Percentiles rank a stretch among this genome's conserved stretches.
Conservation (phyloP, 2,888 invertebrate species). For the Ganaspis brasiliensis region DNA sequence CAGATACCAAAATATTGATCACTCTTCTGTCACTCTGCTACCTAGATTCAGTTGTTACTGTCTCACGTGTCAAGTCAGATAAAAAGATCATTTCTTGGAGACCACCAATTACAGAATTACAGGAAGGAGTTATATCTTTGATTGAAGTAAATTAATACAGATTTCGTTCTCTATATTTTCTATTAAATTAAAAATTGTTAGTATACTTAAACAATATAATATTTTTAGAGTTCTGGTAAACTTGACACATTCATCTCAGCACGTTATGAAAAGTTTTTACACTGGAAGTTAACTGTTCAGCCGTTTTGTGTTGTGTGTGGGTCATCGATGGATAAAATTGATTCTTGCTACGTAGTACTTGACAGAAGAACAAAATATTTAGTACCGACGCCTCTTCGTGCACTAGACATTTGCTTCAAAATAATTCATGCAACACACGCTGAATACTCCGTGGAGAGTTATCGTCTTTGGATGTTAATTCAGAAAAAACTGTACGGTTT, state of each 20-base stretch:
- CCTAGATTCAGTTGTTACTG: not conserved
- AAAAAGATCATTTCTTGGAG: too few species aligned
- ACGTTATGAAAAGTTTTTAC: not conserved
- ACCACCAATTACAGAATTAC: not conserved
- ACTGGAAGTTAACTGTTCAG: not conserved
- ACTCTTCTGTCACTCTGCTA: not conserved
- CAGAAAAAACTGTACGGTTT: not conserved
- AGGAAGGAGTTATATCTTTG: not conserved
- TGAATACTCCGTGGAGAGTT: not conserved
- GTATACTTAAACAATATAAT: not conserved
- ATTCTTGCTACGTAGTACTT: not conserved
- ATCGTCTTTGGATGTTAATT: constrained; percentile 1
- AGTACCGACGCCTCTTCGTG: not conserved
- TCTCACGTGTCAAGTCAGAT: not conserved
- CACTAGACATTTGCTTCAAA: not conserved
- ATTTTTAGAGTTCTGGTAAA: not conserved
- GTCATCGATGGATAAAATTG: not conserved
- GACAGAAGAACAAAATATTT: not conserved
- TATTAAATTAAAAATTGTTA: not conserved
- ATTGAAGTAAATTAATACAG: not conserved
- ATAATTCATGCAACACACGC: constrained; percentile 1
- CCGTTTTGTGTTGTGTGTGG: not conserved
- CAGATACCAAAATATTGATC: not conserved
- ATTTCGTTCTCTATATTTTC: too few species aligned
- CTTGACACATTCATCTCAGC: not conserved